Base-by-base conservation (phyloP, 2,113 vertebrate genomes). In the Hiodon tergisus region DNA sequence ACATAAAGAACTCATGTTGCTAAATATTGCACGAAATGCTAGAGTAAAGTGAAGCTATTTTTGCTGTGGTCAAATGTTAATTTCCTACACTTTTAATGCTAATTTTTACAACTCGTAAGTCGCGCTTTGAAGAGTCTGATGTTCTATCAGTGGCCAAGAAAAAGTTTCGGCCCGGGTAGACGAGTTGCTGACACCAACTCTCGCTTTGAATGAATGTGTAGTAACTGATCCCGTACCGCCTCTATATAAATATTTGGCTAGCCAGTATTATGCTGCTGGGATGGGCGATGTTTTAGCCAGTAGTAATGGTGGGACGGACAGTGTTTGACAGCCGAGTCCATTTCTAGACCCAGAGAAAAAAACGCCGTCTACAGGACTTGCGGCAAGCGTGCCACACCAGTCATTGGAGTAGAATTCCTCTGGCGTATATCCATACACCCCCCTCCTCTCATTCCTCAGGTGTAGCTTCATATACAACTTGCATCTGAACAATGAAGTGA, bases 201-300 rank as follows among this genome's bases (percentile, higher is more conserved):
- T 85, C 78, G 76, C 87, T 85, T 78, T 91, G 89, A 90, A 90
- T 89, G 89, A 86, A 83, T 81, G 88, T 87, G 87, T 88, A 88
- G 87, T 88, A 85, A 87, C 85, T 86, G 87, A 86, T 86, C 86
- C 83, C 74, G 85, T 84, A 89, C 89, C 88, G 85, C 86, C 89
- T 90, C 90, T 86, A 82, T 89, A 89, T 90, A 93, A 89, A 92
- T 91, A 92, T 91, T 92, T 86, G 83, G 83, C 87, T 81, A 81
- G 86, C 87, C 85, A 85, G 88, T 88, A 87, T 89, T 83, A 86
- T 88, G 88, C 89, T 86, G 87, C 87, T 88, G 88, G 90, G 91
- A 88, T 89, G 89, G 90, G 91, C 89, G 85, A 88, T 83, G 81
- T 86, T 82, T 85, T 88, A 88, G 87, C 89, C 91, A 89, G 86